These are phyloP conservation scores for Eurypyga helias DNA, from an alignment of 2,113 vertebrate species.

Conservation along the genomic window DNA sequence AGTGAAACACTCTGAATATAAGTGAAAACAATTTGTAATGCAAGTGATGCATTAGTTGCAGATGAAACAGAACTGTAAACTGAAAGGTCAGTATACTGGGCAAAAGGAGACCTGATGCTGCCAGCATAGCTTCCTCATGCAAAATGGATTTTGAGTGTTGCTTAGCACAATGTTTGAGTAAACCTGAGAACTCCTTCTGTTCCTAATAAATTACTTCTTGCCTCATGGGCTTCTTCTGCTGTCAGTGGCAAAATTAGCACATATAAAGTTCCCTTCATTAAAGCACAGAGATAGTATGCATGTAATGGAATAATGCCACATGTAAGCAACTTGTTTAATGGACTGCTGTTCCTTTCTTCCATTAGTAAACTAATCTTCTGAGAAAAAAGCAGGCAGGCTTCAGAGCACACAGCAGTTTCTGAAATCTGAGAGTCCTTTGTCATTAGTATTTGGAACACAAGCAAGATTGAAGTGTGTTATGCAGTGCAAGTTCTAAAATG, in stretches of 20 bases:
- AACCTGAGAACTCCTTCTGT: not conserved
- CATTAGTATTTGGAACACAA: not conserved
- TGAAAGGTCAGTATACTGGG: not conserved
- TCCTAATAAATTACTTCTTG: not conserved
- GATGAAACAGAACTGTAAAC: not conserved
- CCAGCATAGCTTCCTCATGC: not conserved
- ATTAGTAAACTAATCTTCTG: not conserved
- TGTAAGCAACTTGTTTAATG: not conserved
- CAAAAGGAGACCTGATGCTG: not conserved
- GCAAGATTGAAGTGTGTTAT: not conserved
- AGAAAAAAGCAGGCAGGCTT: not conserved
- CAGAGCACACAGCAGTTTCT: not conserved
- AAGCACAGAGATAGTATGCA: not conserved
- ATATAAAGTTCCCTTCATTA: not conserved
- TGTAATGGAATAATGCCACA: not conserved
- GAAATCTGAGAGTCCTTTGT: not conserved
- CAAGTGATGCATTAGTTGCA: not conserved
- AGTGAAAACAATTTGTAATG: not conserved
- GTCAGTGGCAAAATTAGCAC: not conserved
- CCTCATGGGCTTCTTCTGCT: not conserved
- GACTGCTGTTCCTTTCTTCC: not conserved
- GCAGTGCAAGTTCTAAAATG: not conserved
- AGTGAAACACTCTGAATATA: not conserved
- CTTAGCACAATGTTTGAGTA: not conserved
- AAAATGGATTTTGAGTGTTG: not conserved